A percentile compares a stretch with the other conserved stretches of the same genome.
Evolutionary conservation across 2,797 vertebrate species (phyloP).

Genomic region (Sebastes nivosus): DNA sequence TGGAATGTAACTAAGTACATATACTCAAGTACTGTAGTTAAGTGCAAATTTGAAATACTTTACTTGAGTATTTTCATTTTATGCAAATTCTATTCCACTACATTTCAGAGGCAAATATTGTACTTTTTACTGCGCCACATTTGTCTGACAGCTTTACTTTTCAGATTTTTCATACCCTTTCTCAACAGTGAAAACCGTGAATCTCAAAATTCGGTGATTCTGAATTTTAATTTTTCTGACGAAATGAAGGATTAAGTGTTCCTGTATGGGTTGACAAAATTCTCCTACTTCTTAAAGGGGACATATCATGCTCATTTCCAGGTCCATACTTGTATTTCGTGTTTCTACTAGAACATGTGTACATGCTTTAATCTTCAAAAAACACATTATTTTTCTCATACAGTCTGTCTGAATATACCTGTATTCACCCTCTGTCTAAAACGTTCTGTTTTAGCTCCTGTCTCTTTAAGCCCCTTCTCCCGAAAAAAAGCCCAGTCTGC

Average conservation of each 20-base stretch:
- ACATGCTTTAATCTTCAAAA: too few relatives aligned
- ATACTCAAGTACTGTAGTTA: background rate
- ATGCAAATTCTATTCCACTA: background rate
- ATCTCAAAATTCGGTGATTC: background rate
- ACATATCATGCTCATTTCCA: too few relatives aligned
- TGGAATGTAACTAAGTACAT: background rate
- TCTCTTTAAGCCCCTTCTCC: too few relatives aligned
- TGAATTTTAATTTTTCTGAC: fast-evolving
- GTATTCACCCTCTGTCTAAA: too few relatives aligned
- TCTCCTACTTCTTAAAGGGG: background rate
- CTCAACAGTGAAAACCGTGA: background rate
- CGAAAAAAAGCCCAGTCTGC: too few relatives aligned
- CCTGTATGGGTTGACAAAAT: background rate
- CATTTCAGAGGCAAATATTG: background rate
- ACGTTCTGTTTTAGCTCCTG: too few relatives aligned
- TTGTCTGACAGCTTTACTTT: background rate
- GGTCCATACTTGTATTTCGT: too few relatives aligned
- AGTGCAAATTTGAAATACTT: background rate
- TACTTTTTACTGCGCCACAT: background rate
- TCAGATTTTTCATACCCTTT: background rate
- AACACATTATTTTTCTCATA: too few relatives aligned
- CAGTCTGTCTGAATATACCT: too few relatives aligned
- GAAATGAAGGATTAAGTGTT: background rate
- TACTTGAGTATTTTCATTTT: background rate
- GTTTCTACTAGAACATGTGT: too few relatives aligned